Percentiles rank a stretch among this genome's conserved stretches.
Evolutionary conservation across 2,888 invertebrate species (phyloP).

Genomic region (Xylota segnis): DNA sequence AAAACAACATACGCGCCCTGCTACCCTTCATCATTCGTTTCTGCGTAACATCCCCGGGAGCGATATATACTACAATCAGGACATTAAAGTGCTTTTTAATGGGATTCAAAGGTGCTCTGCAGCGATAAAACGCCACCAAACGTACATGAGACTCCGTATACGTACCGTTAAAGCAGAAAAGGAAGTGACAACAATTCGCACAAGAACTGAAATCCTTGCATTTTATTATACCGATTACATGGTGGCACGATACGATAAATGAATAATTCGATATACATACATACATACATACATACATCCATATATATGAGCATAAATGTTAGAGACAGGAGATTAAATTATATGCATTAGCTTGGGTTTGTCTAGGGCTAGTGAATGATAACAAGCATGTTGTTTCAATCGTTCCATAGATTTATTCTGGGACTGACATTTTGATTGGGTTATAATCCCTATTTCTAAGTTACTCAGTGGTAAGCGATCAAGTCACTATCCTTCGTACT

Average conservation of each 20-base stretch:
- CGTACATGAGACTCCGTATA: not conserved
- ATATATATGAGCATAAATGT: not conserved
- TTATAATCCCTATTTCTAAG: too few species aligned
- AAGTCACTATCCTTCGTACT: too few species aligned
- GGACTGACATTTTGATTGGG: too few species aligned
- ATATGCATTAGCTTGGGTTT: not conserved
- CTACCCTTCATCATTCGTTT: not conserved
- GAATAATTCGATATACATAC: conserved; percentile 4
- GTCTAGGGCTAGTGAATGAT: not conserved
- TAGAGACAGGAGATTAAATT: not conserved
- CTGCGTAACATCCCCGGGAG: not conserved
- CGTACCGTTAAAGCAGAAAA: conserved; percentile 5
- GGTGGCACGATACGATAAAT: conserved; percentile 6
- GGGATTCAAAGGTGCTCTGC: conserved; percentile 40
- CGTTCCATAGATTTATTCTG: too few species aligned
- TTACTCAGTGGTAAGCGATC: too few species aligned
- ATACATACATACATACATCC: too few species aligned
- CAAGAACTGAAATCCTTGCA: conserved; percentile 32
- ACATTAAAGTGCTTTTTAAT: conserved; percentile 54
- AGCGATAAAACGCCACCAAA: conserved; percentile 21
- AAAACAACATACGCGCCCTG: conserved; percentile 7
- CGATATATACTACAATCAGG: conserved; percentile 41
- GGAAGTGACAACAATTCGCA: conserved; percentile 49
- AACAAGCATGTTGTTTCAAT: too few species aligned
- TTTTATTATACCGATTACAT: conserved; percentile 42